Base-by-base conservation (phyloP, 1,140 invertebrate genomes). In the Drosophila equinoxialis region DNA sequence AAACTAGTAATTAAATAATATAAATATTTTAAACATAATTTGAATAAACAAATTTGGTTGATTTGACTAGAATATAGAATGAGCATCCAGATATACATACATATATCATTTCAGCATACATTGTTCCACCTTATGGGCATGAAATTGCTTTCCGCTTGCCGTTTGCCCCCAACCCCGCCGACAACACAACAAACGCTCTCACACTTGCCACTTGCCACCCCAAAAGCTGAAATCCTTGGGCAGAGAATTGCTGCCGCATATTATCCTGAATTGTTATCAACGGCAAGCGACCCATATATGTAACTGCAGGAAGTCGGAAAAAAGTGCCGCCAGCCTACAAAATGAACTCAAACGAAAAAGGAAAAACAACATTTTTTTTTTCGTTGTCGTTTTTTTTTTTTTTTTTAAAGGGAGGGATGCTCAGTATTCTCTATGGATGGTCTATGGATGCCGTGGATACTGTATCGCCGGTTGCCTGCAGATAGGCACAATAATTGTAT, bases 401-500 rank as follows among this genome's bases (percentile, higher is more conserved):
- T 58, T 67, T 61, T 64, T 37, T 10, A 66, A 61, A 48, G 51
- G 62, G 72, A 78, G 63, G 68, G 71, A 82, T 58, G 63, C 85
- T 76, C 73, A 63, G 70, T 61, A 37, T 33, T 14, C 57, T 58
- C 20, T 77, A 30, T 30, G 81, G 61, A 79, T 37, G 74, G 85
- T 39, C 37, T 81, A 78, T 74, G 81, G 70, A 74, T 78, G 71
- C 48, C 55, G 54, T 58, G 74, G 58, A 33, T 51, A 20, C 45
- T 51, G 45, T 51, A 51, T 51, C 45, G 45, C 74, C 75, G 74
- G 71, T 30, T 66, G 85, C 85, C 84, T 84, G 84, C 71, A 89
- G 86, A 90, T 89, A 89, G 84, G 86, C 78, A 89, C 83, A 89
- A 87, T 91, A 87, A 91, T 91, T 90, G 90, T 91, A 91, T 91